These are phyloP conservation scores for Phyllotis vaccarum DNA, from an alignment of 2,797 vertebrate genomes.

Conservation along the genomic window DNA sequence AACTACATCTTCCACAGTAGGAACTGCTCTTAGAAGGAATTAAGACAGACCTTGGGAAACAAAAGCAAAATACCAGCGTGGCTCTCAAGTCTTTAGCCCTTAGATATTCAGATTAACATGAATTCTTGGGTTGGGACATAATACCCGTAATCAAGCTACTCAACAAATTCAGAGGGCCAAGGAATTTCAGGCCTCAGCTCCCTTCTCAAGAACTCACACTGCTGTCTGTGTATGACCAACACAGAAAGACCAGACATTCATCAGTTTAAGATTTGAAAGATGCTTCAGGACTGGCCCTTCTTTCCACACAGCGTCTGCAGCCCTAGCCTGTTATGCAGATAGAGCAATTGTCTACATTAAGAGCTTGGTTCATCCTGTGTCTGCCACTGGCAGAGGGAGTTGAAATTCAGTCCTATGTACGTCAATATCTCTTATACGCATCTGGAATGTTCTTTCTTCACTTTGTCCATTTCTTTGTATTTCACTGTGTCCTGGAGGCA, in stretches of 20 bases:
- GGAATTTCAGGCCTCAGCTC: neutral
- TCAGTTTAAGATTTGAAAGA: neutral
- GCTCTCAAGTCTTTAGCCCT: neutral
- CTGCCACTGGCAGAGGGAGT: neutral
- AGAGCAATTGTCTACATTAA: neutral
- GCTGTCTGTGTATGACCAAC: neutral
- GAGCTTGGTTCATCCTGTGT: no score
- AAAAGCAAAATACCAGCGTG: neutral
- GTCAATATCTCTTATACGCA: neutral
- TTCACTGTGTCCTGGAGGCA: neutral
- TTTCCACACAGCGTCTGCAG: neutral
- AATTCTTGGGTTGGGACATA: neutral
- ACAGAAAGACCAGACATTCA: no score
- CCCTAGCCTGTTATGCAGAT: neutral
- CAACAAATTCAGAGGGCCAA: neutral
- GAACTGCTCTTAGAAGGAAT: neutral
- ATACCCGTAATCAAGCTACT: neutral
- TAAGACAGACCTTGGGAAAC: neutral
- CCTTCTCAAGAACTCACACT: neutral
- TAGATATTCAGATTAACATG: neutral
- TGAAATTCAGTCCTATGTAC: neutral
- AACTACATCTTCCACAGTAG: neutral
- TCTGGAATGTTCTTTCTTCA: neutral
- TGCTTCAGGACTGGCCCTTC: neutral
- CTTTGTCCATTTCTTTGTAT: neutral